Evolutionary conservation across 2,797 vertebrate genomes (phyloP).

Genomic region (Hephaestus fuliginosus): DNA sequence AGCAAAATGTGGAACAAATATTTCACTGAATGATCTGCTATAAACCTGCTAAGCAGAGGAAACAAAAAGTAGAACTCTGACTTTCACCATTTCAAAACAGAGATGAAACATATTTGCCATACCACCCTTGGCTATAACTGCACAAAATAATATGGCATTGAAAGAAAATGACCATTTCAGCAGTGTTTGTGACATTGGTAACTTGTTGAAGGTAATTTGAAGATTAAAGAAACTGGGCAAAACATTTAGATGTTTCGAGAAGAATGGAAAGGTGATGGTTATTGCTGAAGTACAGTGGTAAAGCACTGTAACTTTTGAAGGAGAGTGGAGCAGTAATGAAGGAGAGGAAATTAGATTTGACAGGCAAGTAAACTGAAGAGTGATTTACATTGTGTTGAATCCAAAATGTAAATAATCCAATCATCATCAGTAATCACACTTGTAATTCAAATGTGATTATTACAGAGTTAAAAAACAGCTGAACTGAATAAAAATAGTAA

Average conservation of each 20-base stretch:
- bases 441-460: neutral
- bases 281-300: neutral
- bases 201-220: neutral
- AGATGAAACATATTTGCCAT: neutral
- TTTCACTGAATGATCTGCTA: no score
- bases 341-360: neutral
- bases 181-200: neutral
- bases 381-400: neutral
- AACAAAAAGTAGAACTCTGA: neutral
- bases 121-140: neutral
- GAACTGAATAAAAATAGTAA: neutral
- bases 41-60: neutral
- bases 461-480: neutral
- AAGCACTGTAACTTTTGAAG: neutral
- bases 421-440: neutral
- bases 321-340: neutral
- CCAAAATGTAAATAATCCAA: neutral
- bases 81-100: neutral
- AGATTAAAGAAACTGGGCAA: neutral
- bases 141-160: neutral
- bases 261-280: neutral
- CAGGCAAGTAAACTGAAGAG: conserved; percentile 1
- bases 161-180: neutral
- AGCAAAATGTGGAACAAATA: no score
- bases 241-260: neutral